Evolutionary conservation across 2,888 invertebrate species (phyloP), one percentile per base, ranked within the genome.

Genomic region (Hylaea fasciaria): DNA sequence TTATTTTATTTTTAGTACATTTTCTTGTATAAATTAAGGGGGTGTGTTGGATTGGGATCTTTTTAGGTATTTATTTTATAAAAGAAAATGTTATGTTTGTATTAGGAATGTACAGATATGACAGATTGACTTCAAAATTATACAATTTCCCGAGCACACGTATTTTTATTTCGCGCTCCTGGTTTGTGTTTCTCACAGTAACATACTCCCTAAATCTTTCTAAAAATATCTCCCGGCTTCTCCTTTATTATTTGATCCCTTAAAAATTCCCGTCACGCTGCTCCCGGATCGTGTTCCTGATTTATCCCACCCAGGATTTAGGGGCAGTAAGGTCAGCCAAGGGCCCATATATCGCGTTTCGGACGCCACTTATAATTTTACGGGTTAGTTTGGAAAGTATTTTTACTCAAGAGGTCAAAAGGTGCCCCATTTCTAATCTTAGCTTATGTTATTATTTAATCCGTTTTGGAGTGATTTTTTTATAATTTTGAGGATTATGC

Each of bases 291-390:
- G 29, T 43, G 48, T 54, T 43, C 17, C 48, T 57, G 60, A 65
- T 62, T 65, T 65, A 62, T 52, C 58, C 43, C 47, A 50, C 65
- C 51, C 29, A 53, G 56, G 56, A 51, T 59, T 52, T 52, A 39
- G 51, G 55, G 46, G 44, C 40, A 41, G 28, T n/a, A 13, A 29
- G 17, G 49, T 40, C 11, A 32, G n/a, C 13, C 35, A 35, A 17
- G 41, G 41, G 4, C 29, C 32, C 22, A 28, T 40, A 35, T 43
- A 51, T 52, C 5, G 44, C 47, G 39, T 56, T 37, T 40, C 44
- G n/a, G 10, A 17, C 49, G 41, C 58, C 45, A 47, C 53, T 59
- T 55, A 52, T 55, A 51, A 55, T 55, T 57, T 55, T 63, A 56
- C 44, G 14, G 53, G 49, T 49, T 57, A 62, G 50, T 55, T 54